Base-by-base conservation (phyloP, 2,888 invertebrate species). In the Myopa testacea region DNA sequence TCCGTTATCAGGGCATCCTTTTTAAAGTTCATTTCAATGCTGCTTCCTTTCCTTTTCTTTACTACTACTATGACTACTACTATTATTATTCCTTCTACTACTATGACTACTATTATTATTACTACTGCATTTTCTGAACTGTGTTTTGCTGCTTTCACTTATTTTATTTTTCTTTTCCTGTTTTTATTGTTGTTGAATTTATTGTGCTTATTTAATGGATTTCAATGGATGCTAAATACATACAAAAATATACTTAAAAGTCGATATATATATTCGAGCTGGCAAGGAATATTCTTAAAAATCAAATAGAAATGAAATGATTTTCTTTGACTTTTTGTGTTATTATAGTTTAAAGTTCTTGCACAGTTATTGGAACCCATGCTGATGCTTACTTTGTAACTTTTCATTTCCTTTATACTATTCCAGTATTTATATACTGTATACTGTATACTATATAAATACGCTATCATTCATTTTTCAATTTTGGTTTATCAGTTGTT, bases 191-290 rank as follows among this genome's bases (percentile, higher is more conserved):
- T 38, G 67, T 52, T 50, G 70, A 38, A 50, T 10, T 8, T 6
- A 40, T 40, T 40, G 58, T 62, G 62, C 14, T 73, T 26, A 72
- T 62, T 72, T 72, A 72, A 40, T 72, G 72, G 63, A 63, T 63
- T 73, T 14, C 16, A 45, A 73, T 63, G 60, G 19, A 50, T 26
- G 26, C 40, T 50, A 16, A 26, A 26, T 19, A 50, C 69, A 26
- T 45, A 10, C 69, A 3, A n/a, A n/a, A n/a, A 26, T 26, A 26
- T 26, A 2, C 26, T 26, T 26, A 26, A 26, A 26, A 26, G 26
- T 26, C 26, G 26, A 26, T 26, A 26, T n/a, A n/a, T n/a, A n/a
- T n/a, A n/a, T n/a, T n/a, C n/a, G n/a, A 26, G 26, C 1, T 26
- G 26, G 26, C 26, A 26, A 26, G 26, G 26, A 26, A 26, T 26